Evolutionary conservation across 2,113 vertebrate species (phyloP), one percentile per base, ranked within the genome.

Genomic region (Chelonoidis abingdonii): DNA sequence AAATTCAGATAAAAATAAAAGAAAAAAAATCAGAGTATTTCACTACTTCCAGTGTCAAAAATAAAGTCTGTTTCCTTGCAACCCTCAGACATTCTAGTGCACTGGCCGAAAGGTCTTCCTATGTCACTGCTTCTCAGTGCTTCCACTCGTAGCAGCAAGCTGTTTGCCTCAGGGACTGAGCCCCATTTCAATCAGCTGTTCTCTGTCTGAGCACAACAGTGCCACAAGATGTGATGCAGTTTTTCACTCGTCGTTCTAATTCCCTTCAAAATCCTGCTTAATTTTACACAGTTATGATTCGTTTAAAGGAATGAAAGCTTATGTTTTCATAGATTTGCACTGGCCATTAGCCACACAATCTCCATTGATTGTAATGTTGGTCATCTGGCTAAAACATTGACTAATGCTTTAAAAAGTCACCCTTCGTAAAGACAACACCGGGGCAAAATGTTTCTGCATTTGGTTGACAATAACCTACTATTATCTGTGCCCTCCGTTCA

Each of bases 221-320:
- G 11, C 75, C 41, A 78, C 11, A 78, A 41, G 75, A 47, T 78
- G 24, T 88, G 75, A 84, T 50, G 47, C 59, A 47, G 86, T 91
- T 52, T 3, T 5, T 82, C 29, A 11, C 31, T 85, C 80, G 49
- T 69, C 89, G 56, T 88, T 88, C 88, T 38, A 81, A 12, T 53
- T 29, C 25, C 80, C 80, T 87, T 86, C 38, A 83, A 87, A 94
- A 91, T 79, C 80, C 83, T 89, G 19, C 49, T 92, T 84, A 57
- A 12, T 19, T 47, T 85, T 35, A 2, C 47, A n/a, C 8, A 92
- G n/a, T 59, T 80, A 86, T 50, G n/a, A 78, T 78, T 75, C 62
- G 92, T 85, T 81, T 90, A 24, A 91, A 87, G 82, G 72, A 93
- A 89, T 69, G 84, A 88, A 83, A 93, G 89, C 53, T 75, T 86